Conservation (phyloP, 2,113 vertebrate genomes). For the Datnioides undecimradiatus region DNA sequence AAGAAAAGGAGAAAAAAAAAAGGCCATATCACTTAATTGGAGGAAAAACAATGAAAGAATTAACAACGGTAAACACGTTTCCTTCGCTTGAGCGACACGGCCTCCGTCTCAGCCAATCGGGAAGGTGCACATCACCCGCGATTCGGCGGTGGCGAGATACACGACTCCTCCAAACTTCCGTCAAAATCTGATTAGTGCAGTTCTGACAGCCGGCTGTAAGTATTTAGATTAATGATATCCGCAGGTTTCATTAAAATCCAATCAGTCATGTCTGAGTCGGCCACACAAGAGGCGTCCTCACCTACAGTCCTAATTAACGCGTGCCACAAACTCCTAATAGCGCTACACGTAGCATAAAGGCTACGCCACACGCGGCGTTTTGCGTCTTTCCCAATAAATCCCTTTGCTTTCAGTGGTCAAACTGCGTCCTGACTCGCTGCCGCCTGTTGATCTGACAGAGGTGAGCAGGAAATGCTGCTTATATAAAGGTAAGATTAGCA, state of each 20-base stretch:
- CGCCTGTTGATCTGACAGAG: neutral
- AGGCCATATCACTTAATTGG: constrained; percentile 8
- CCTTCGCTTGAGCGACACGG: neutral
- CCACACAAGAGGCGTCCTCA: constrained; percentile 26
- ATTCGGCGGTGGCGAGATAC: neutral
- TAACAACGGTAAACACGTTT: constrained; percentile 27
- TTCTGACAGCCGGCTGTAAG: constrained; percentile 39
- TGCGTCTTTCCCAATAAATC: constrained; percentile 20
- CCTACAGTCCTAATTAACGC: constrained; percentile 39
- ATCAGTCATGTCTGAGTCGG: constrained; percentile 60
- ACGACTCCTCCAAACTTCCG: neutral
- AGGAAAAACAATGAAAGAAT: constrained; percentile 20
- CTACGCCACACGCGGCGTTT: neutral
- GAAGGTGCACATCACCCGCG: neutral
- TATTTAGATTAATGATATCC: constrained; percentile 35
- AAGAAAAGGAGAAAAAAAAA: constrained; percentile 22
- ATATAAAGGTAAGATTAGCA: no score
- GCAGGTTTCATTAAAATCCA: constrained; percentile 60
- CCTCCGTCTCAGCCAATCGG: constrained; percentile 16
- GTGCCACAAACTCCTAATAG: constrained; percentile 7
- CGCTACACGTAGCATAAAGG: constrained; percentile 4
- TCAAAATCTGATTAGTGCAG: constrained; percentile 18
- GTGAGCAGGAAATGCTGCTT: no score
- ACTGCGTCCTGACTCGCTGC: neutral
- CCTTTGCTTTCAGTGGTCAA: neutral